A percentile compares a stretch with the other conserved stretches of the same genome.
These are phyloP conservation scores for Larimichthys polyactis DNA, from an alignment of 2,113 vertebrate genomes.

Conservation along the genomic window DNA sequence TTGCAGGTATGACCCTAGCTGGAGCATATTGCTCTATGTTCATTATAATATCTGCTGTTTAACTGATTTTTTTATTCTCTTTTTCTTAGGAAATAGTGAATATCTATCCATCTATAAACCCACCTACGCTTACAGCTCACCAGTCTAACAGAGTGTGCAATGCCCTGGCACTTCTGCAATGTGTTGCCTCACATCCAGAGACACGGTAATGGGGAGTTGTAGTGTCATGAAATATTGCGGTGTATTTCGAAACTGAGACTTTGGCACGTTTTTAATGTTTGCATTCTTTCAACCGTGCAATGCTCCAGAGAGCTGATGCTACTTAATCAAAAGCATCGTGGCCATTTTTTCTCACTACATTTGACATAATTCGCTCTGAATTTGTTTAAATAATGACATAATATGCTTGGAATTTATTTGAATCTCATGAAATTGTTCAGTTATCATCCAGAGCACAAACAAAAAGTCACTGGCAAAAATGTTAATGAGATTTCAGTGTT, in stretches of 20 bases:
- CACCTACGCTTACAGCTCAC: conserved; percentile 96
- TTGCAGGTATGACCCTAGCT: conserved; percentile 86
- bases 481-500: background rate
- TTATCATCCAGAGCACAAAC: background rate
- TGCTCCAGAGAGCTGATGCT: background rate
- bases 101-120: conserved; percentile 99
- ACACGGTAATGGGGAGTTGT: conserved; percentile 85
- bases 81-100: conserved; percentile 95
- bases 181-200: conserved; percentile 97
- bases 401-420: no score
- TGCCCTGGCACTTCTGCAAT: conserved; percentile 94
- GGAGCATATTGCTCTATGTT: background rate
- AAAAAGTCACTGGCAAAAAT: background rate
- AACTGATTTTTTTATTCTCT: background rate
- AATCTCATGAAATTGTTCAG: background rate
- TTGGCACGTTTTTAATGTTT: no score
- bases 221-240: background rate
- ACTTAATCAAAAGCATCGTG: background rate
- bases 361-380: background rate
- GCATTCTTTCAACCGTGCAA: background rate
- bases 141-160: conserved; percentile 99
- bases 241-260: no score
- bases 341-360: background rate
- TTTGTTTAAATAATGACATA: background rate
- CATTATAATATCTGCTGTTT: background rate